Conservation (phyloP, 1,140 invertebrate genomes). For the Augochlora pura region DNA sequence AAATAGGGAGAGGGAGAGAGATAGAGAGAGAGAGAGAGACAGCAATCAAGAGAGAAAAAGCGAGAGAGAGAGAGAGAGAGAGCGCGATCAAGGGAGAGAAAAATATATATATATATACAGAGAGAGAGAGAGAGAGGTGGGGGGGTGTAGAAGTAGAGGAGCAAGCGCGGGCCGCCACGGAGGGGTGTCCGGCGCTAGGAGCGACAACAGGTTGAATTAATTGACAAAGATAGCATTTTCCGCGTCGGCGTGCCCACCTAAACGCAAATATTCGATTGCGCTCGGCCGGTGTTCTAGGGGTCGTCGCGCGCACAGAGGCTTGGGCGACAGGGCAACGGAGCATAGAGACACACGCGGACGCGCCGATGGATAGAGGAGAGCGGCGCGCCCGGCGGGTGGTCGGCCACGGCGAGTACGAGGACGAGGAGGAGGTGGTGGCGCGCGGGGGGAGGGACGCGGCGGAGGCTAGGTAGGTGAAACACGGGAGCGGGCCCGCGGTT, state of each 20-base stretch:
- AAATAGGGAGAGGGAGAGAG: background rate
- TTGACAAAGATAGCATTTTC: constrained; percentile 79
- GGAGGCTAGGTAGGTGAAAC: constrained; percentile 42
- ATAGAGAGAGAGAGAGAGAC: background rate
- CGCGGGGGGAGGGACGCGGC: too few relatives aligned
- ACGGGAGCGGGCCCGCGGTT: constrained; percentile 63
- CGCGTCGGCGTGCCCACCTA: constrained; percentile 73
- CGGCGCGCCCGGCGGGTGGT: background rate
- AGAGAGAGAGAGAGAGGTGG: too few relatives aligned
- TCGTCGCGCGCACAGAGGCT: constrained; percentile 38
- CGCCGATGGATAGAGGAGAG: constrained; percentile 40
- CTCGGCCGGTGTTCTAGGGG: constrained; percentile 57
- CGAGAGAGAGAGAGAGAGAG: too few relatives aligned
- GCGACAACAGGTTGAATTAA: constrained; percentile 79
- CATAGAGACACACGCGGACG: background rate
- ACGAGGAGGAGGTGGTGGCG: background rate
- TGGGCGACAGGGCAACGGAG: constrained; percentile 54
- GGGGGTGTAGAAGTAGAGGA: too few relatives aligned
- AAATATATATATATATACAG: background rate
- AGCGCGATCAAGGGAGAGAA: background rate
- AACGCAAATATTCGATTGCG: constrained; percentile 77
- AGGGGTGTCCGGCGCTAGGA: constrained; percentile 44
- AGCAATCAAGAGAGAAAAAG: too few relatives aligned
- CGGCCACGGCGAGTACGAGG: too few relatives aligned
- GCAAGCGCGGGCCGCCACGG: background rate